Evolutionary conservation across 2,888 invertebrate species (phyloP), one percentile per base, ranked within the genome.

Genomic region (Phyllotreta striolata): DNA sequence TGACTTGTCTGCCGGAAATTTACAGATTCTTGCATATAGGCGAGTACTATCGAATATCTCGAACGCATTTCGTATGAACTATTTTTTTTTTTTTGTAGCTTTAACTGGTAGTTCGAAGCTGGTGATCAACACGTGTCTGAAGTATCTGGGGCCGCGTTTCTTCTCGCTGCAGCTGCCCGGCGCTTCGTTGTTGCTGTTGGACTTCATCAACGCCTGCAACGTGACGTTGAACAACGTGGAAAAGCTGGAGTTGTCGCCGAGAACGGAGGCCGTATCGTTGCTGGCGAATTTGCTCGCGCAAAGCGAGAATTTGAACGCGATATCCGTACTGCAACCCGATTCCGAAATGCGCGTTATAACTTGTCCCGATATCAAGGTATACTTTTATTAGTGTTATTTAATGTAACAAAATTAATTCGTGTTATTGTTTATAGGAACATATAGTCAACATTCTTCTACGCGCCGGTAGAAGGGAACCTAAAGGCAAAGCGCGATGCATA

Each of bases 171-270:
- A 94, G 68, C 84, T 97, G 47, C 95, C 95, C 43, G 97, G 97
- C 0, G 92, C 93, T 74, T 92, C 95, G 1, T 84, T 97, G 59
- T 84, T 98, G 1, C 83, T 95, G 55, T 83, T 95, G 59, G 96
- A 97, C 84, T 91, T 96, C 74, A 91, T 97, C 39, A 92, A 93
- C 76, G 96, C 96, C 6, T 93, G 95, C 70, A 93, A 94, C 64
- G 89, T 92, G 13, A 89, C 97, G 67, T 85, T 96, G 64, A 92
- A 92, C 73, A 91, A 91, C 10, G 86, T 89, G 9, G 95, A 95
- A 77, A 86, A 91, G 64, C 86, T 88, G 47, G 84, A 85, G 43
- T 80, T 83, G 70, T 38, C 82, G 65, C 97, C 97, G 0, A 86
- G 96, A 64, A 91, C 92, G 7, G 97, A 97, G 77, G 96, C 96